Percentiles rank a stretch among this genome's conserved stretches.
Conservation (phyloP, 2,888 invertebrate genomes). For the Pardosa pseudoannulata region DNA sequence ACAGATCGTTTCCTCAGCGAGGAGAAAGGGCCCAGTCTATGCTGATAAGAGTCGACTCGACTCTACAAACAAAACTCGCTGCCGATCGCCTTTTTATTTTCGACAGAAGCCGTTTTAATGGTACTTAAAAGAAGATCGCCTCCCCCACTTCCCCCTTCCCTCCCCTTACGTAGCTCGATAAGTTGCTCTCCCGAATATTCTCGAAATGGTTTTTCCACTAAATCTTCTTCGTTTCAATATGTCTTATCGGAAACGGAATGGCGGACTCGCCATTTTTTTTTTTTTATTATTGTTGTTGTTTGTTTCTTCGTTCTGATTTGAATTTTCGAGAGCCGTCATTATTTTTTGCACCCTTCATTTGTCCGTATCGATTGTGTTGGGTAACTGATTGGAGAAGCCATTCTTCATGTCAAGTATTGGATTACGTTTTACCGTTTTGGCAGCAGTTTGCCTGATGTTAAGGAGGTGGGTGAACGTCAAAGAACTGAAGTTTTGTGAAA, state of each 20-base stretch:
- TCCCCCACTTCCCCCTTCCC: neutral
- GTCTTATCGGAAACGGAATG: conserved; percentile 51
- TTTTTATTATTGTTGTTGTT: neutral
- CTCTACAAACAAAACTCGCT: conserved; percentile 57
- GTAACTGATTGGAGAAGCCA: conserved; percentile 8
- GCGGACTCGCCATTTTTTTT: neutral
- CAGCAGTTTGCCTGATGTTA: neutral
- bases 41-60: conserved; percentile 57
- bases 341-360: neutral
- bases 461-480: neutral
- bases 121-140: conserved; percentile 67
- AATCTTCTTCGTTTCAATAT: conserved; percentile 71
- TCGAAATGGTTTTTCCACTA: conserved; percentile 66
- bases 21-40: conserved; percentile 27
- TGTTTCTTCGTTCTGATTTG: neutral
- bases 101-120: conserved; percentile 68
- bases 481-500: no score
- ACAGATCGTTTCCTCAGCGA: conserved; percentile 45
- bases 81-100: conserved; percentile 51
- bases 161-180: conserved; percentile 45
- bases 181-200: conserved; percentile 57
- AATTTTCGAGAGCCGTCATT: neutral
- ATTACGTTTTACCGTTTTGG: conserved; percentile 1
- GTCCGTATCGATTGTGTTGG: conserved; percentile 8
- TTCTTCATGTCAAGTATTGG: conserved; percentile 1